Percentiles rank a stretch among this genome's conserved stretches.
These are phyloP conservation scores for Sipha maydis DNA, from an alignment of 2,888 invertebrate species.

Conservation along the genomic window DNA sequence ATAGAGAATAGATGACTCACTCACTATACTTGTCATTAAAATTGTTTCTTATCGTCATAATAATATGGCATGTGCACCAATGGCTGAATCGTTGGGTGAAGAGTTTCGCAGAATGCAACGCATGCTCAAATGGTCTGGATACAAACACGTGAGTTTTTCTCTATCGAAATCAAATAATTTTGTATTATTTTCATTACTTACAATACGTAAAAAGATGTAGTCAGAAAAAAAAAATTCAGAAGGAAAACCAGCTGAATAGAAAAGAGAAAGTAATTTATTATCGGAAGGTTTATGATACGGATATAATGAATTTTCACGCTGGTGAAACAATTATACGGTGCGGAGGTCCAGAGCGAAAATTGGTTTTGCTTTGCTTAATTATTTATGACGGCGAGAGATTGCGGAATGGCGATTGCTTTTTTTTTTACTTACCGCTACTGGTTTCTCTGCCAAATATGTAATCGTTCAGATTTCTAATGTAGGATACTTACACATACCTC, in stretches of 20 bases:
- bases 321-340: conserved; percentile 49
- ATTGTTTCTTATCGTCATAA: not conserved
- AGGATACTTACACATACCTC: not conserved
- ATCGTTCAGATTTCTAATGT: not conserved
- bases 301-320: conserved; percentile 50
- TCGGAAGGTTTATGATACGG: conserved; percentile 48
- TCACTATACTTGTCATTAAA: not conserved
- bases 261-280: conserved; percentile 45
- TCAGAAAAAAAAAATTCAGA: not conserved
- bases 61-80: conserved; percentile 44
- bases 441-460: conserved; percentile 10
- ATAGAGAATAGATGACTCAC: conserved; percentile 30
- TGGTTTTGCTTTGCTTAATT: conserved; percentile 60
- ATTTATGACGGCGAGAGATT: conserved; percentile 38
- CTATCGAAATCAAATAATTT: not conserved
- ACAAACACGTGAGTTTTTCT: conserved; percentile 71
- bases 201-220: not conserved
- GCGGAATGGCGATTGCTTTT: conserved; percentile 44
- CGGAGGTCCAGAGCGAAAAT: conserved; percentile 52
- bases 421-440: conserved; percentile 23
- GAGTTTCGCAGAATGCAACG: conserved; percentile 71
- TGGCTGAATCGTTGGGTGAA: conserved; percentile 52
- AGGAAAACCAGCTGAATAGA: conserved; percentile 30
- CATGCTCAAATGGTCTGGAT: conserved; percentile 72
- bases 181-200: not conserved